A percentile compares a stretch with the other conserved stretches of the same genome.
These are phyloP conservation scores for Chaetorhynchus papuensis DNA, from an alignment of 2,113 vertebrate genomes.

Conservation along the genomic window DNA sequence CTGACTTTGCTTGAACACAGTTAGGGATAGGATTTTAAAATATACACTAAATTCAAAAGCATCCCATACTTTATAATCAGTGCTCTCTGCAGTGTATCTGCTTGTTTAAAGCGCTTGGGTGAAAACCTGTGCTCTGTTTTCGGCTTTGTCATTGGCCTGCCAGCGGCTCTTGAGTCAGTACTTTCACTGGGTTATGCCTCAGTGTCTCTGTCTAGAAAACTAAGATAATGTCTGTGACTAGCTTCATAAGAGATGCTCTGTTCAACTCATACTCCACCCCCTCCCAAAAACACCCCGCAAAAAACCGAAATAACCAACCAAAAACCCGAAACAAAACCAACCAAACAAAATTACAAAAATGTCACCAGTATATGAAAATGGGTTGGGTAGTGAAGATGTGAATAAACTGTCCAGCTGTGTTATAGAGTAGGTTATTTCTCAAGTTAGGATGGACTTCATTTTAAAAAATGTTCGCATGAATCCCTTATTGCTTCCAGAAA, in stretches of 20 bases:
- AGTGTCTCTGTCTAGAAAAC: neutral
- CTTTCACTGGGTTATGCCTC: neutral
- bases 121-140: neutral
- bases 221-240: neutral
- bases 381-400: neutral
- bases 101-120: neutral
- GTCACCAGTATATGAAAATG: neutral
- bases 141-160: neutral
- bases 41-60: neutral
- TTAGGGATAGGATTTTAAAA: neutral
- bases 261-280: neutral
- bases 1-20: neutral
- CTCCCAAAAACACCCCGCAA: accelerated
- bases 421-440: neutral
- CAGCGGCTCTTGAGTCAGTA: neutral
- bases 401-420: neutral
- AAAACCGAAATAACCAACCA: no score
- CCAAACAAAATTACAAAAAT: neutral
- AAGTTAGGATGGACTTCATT: neutral
- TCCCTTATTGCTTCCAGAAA: conserved; percentile 22
- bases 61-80: neutral
- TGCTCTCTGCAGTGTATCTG: neutral
- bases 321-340: neutral
- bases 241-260: neutral
- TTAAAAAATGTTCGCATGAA: neutral